Percentiles rank a stretch among this genome's conserved stretches.
Evolutionary conservation across 2,113 vertebrate genomes (phyloP).

Genomic region (Diglossa brunneiventris): DNA sequence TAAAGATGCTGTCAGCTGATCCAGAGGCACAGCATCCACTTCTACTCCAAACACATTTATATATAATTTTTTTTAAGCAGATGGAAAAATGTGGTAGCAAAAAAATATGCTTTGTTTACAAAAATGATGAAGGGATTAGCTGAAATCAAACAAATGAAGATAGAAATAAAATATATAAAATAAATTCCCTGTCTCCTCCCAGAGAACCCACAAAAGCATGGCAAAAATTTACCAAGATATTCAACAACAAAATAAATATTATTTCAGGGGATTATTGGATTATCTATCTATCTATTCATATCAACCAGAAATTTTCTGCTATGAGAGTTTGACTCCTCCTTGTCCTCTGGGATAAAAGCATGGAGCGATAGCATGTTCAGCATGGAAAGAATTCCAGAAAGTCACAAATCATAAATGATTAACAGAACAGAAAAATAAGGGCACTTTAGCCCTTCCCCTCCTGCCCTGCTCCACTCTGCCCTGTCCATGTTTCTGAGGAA

Average conservation of each 20-base stretch:
- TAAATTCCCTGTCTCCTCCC: rapidly evolving
- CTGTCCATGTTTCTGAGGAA: rapidly evolving
- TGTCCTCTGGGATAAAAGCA: not conserved
- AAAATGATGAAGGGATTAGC: not conserved
- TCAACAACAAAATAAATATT: not conserved
- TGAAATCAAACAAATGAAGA: not conserved
- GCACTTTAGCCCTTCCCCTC: not conserved
- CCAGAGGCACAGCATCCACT: not conserved
- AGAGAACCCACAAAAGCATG: not conserved
- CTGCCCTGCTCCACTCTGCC: not conserved
- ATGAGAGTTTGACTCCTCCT: not conserved
- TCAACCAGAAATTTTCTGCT: not conserved
- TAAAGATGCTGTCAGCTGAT: not conserved
- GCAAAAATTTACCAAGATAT: not conserved
- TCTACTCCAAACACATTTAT: not conserved
- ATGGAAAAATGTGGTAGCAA: not conserved
- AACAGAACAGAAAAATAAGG: not conserved
- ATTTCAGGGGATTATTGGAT: not conserved
- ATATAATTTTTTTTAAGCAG: not conserved
- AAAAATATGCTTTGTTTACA: not conserved
- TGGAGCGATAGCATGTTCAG: rapidly evolving
- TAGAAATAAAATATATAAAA: not conserved
- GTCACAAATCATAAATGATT: not conserved
- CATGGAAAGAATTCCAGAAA: not conserved
- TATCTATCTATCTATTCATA: not conserved